Evolutionary conservation across 2,113 vertebrate species (phyloP).

Genomic region (Trinectes maculatus): DNA sequence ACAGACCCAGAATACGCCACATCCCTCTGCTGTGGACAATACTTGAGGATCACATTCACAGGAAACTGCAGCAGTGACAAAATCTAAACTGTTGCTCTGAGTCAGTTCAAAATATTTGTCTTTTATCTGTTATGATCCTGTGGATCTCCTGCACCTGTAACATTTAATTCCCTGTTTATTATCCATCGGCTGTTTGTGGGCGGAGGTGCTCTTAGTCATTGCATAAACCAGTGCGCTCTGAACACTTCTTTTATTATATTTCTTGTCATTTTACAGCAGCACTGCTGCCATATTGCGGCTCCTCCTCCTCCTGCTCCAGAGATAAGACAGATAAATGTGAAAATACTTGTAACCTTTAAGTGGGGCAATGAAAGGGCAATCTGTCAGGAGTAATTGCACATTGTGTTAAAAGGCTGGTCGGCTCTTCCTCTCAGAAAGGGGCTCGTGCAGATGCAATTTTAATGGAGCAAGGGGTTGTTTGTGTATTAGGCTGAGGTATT

Average conservation of each 20-base stretch:
- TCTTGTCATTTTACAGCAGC: conserved; percentile 24
- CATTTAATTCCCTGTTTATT: conserved; percentile 16
- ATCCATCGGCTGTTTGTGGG: background rate
- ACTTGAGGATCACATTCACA: background rate
- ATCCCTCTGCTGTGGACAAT: background rate
- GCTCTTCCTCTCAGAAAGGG: conserved; percentile 25
- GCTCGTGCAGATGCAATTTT: conserved; percentile 50
- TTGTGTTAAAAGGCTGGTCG: conserved; percentile 27
- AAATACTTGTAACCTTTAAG: conserved; percentile 32
- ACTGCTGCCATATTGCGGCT: conserved; percentile 22
- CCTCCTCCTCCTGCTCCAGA: conserved; percentile 12
- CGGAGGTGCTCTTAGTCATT: conserved; percentile 12
- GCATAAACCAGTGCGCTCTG: background rate
- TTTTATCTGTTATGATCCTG: background rate
- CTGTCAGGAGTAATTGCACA: conserved; percentile 34
- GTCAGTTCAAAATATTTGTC: background rate
- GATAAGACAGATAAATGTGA: conserved; percentile 23
- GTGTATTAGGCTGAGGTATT: conserved; percentile 47
- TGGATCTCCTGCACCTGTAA: background rate
- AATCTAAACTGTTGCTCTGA: background rate
- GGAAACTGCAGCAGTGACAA: background rate
- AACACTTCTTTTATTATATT: conserved; percentile 36
- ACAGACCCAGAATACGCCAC: background rate
- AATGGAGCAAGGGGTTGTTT: conserved; percentile 36
- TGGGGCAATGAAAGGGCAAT: conserved; percentile 14